phyloP scores from a whole-genome alignment of 2,113 vertebrate species.

The Syrmaticus mikado region DNA sequence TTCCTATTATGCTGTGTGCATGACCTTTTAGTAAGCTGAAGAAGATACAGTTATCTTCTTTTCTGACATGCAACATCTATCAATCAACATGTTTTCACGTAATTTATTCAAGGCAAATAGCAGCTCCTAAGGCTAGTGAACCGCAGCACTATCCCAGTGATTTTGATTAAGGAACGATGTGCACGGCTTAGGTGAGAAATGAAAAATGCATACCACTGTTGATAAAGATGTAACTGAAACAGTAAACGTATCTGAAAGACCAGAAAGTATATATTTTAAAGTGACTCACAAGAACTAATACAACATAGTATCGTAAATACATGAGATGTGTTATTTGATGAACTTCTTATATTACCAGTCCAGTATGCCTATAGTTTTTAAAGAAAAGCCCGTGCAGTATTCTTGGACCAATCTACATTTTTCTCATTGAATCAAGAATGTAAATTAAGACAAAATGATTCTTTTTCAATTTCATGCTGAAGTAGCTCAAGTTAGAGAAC shows the following conservation, averaged over 20 bases:
- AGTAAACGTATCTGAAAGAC: slow-evolving; percentile 76
- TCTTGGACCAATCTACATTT: slow-evolving; percentile 90
- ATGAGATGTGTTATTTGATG: slow-evolving; percentile 68
- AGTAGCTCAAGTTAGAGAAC: slow-evolving; percentile 97
- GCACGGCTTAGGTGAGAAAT: slow-evolving; percentile 84
- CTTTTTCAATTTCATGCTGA: slow-evolving; percentile 99
- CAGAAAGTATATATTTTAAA: slow-evolving; percentile 67
- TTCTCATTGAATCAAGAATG: slow-evolving; percentile 98
- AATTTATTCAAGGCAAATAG: slow-evolving; percentile 92
- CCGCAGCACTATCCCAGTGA: slow-evolving; percentile 81
- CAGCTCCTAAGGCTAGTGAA: slow-evolving; percentile 87
- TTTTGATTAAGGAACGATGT: slow-evolving; percentile 87
- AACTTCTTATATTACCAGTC: slow-evolving; percentile 79
- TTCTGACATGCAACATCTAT: slow-evolving; percentile 94
- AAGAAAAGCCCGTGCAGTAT: slow-evolving; percentile 72
- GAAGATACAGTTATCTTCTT: slow-evolving; percentile 98
- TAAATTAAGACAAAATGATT: slow-evolving; percentile 98
- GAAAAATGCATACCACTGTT: slow-evolving; percentile 79
- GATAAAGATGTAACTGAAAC: slow-evolving; percentile 85
- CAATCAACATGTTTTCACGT: slow-evolving; percentile 92
- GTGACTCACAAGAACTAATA: slow-evolving; percentile 63
- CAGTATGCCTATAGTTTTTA: slow-evolving; percentile 77
- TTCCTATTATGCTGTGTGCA: slow-evolving; percentile 89
- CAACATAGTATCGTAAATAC: slow-evolving; percentile 73
- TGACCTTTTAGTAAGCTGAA: slow-evolving; percentile 96